phyloP scores from a whole-genome alignment of 2,797 vertebrate species.

The Pteropus rufus region DNA sequence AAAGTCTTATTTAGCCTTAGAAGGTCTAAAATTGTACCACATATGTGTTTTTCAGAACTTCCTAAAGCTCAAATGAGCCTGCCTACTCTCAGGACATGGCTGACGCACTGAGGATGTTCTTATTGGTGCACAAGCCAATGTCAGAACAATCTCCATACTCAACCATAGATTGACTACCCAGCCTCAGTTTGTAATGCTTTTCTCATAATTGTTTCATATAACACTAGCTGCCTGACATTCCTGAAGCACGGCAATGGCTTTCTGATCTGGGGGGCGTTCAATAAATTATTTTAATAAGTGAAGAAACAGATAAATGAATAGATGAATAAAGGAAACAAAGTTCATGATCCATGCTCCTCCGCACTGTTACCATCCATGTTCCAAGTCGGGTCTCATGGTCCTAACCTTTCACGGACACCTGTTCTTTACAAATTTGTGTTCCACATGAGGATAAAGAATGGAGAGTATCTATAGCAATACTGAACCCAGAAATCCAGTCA shows the following conservation, averaged over 20 bases:
- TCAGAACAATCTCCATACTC: neutral
- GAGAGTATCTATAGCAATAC: neutral
- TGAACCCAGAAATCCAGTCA: neutral
- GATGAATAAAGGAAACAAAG: neutral
- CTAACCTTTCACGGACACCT: neutral
- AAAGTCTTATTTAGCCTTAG: neutral
- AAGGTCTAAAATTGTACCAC: neutral
- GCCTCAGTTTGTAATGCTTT: neutral
- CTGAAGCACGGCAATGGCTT: neutral
- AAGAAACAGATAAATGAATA: neutral
- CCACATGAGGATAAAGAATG: neutral
- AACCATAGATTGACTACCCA: neutral
- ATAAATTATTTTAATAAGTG: neutral
- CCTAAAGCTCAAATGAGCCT: neutral
- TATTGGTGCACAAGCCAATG: neutral
- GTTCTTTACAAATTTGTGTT: neutral
- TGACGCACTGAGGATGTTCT: neutral
- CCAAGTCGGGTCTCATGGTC: neutral
- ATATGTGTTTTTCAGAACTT: neutral
- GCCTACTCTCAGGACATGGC: neutral
- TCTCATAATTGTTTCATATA: neutral
- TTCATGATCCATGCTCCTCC: neutral
- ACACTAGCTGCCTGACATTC: neutral
- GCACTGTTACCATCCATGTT: neutral
- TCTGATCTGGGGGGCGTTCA: neutral